A percentile compares a stretch with the other conserved stretches of the same genome.
phyloP scores from a whole-genome alignment of 2,113 vertebrate genomes.

The Aphelocoma coerulescens region DNA sequence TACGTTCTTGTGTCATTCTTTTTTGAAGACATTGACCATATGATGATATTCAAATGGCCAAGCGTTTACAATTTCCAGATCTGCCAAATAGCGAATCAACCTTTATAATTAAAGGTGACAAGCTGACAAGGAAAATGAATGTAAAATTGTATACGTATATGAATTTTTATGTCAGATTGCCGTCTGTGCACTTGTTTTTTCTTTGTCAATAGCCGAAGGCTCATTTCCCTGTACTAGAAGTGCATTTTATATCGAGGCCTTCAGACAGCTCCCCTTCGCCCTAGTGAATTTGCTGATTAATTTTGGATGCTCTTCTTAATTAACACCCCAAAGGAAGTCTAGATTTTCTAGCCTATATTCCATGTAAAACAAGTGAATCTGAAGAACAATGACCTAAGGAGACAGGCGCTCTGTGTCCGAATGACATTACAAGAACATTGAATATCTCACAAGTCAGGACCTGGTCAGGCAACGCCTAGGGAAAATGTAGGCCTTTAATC shows the following conservation, averaged over 20 bases:
- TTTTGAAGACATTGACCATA: conserved; percentile 82
- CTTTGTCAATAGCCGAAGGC: conserved; percentile 92
- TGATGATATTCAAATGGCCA: conserved; percentile 87
- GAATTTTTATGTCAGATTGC: conserved; percentile 98
- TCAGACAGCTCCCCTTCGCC: conserved; percentile 98
- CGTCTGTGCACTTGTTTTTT: conserved; percentile 91
- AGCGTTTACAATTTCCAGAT: conserved; percentile 83
- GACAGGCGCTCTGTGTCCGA: conserved; percentile 85
- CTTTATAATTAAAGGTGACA: conserved; percentile 99
- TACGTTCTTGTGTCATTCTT: conserved; percentile 58
- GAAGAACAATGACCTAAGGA: conserved; percentile 93
- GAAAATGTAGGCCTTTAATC: conserved; percentile 92
- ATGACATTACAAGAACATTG: conserved; percentile 88
- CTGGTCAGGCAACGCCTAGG: conserved; percentile 87
- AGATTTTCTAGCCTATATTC: conserved; percentile 86
- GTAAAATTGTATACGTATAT: conserved; percentile 93
- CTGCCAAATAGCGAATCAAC: conserved; percentile 93
- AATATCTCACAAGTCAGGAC: conserved; percentile 82
- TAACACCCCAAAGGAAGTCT: conserved; percentile 97
- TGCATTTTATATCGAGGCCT: conserved; percentile 86
- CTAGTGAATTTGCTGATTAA: conserved; percentile 99
- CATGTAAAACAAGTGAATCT: conserved; percentile 82
- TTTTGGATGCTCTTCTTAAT: conserved; percentile 98
- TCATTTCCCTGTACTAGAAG: conserved; percentile 82
- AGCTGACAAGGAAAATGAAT: conserved; percentile 99